Evolutionary conservation across 2,113 vertebrate genomes (phyloP), one percentile per base, ranked within the genome.

Genomic region (Cromileptes altivelis): DNA sequence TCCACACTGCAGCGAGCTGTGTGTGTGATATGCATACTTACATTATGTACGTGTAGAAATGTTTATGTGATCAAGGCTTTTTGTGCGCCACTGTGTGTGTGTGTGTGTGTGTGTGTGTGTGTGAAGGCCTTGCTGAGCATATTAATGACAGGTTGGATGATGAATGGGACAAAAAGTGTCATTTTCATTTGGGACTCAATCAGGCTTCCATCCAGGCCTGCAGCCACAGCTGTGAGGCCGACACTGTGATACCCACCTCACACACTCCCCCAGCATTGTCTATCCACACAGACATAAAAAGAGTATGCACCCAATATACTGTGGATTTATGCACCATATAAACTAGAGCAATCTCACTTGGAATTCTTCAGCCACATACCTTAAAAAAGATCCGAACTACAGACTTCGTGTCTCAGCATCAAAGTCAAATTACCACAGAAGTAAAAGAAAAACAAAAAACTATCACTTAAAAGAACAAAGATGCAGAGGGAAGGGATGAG

Each of bases 181-280:
- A 40, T 90, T 88, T 86, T 76, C 86, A 86, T 81, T 77, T 91
- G 57, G 71, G 80, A 61, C 47, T 89, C 85, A 87, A 80, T 88
- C 80, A 64, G 49, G 71, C 53, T 57, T 69, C 70, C 9, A 65
- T 62, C 65, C 73, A 72, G 69, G 55, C 63, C 74, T 17, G 18
- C 71, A 57, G 47, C 33, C 75, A 62, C 78, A 77, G 85, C 87
- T 77, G 86, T 62, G 61, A 33, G 25, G 57, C 71, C 74, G 47
- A 56, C 64, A 47, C 37, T 25, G 52, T 21, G 50, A 78, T 12
- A 55, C 73, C 69, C 73, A 65, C 53, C 75, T 57, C 37, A 55
- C n/a, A 13, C 6, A 7, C 61, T 55, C 52, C 33, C 15, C 80
- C 57, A 50, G 11, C 69, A 47, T 52, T 70, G 23, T 19, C 37